phyloP scores from a whole-genome alignment of 2,113 vertebrate genomes.

The Prunella fulvescens region DNA sequence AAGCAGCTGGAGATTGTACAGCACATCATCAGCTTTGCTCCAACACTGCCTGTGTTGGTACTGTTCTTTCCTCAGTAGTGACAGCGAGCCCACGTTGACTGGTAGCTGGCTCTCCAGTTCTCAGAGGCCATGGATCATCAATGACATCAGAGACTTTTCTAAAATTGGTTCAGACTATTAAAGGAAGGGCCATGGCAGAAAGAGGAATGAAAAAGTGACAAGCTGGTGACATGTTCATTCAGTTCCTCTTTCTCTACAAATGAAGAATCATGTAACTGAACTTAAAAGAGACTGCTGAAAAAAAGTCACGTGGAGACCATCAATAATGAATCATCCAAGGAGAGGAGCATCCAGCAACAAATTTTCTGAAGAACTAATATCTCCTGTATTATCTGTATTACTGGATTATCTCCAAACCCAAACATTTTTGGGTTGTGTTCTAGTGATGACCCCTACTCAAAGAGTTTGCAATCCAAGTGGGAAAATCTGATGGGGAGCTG shows the following conservation, averaged over 20 bases:
- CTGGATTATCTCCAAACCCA: not conserved
- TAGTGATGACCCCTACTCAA: not conserved
- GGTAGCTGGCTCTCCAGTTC: not conserved
- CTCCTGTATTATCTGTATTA: not conserved
- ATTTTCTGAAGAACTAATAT: not conserved
- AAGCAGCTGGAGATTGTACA: not conserved
- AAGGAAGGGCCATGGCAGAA: not conserved
- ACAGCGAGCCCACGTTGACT: not conserved
- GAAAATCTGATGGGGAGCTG: not conserved
- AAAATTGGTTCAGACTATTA: constrained; percentile 48
- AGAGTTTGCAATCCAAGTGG: not conserved
- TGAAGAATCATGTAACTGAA: not conserved
- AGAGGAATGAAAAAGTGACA: constrained; percentile 8
- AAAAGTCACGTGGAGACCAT: not conserved
- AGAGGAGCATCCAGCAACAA: not conserved
- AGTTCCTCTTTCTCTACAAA: constrained; percentile 14
- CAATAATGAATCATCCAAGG: not conserved
- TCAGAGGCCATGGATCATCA: not conserved
- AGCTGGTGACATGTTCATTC: constrained; percentile 14
- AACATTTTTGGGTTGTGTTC: rapidly evolving
- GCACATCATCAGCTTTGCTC: not conserved
- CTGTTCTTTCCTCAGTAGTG: not conserved
- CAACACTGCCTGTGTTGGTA: not conserved
- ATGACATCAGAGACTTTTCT: not conserved
- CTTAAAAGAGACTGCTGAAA: not conserved